Percentiles rank a stretch among this genome's conserved stretches.
Evolutionary conservation across 2,888 invertebrate genomes (phyloP).

Genomic region (Chrysotoxum bicinctum): DNA sequence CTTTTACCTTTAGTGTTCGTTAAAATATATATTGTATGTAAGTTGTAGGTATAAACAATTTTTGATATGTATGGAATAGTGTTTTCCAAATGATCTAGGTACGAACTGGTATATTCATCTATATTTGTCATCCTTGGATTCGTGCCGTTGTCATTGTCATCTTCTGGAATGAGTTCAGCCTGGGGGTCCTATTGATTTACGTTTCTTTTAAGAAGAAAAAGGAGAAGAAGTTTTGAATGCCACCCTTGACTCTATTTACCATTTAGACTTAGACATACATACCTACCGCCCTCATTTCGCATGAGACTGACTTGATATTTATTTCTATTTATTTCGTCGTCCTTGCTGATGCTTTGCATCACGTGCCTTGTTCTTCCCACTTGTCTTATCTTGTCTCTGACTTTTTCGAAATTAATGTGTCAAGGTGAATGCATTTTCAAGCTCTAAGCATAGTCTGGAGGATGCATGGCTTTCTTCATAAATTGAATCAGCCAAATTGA

Average conservation of each 20-base stretch:
- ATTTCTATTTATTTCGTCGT: conserved; percentile 20
- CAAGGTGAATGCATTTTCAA: conserved; percentile 68
- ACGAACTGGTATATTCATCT: not conserved
- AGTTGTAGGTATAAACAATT: not conserved
- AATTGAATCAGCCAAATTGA: conserved; percentile 31
- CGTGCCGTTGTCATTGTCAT: not conserved
- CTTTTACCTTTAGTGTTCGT: not conserved
- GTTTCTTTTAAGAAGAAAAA: not conserved
- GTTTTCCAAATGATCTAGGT: not conserved
- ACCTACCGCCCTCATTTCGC: not conserved
- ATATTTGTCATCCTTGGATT: not conserved
- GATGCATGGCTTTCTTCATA: not conserved
- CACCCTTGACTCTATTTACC: not conserved
- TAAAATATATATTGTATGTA: not conserved
- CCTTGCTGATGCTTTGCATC: not conserved
- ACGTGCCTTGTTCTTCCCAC: not conserved
- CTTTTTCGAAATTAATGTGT: conserved; percentile 41
- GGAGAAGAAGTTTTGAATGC: not conserved
- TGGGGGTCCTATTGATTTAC: conserved; percentile 53
- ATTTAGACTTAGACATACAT: not conserved
- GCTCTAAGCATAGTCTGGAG: conserved; percentile 38
- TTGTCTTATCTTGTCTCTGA: not conserved
- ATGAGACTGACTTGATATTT: not conserved
- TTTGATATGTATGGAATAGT: not conserved
- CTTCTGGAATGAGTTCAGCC: conserved; percentile 49